phyloP scores from a whole-genome alignment of 2,797 vertebrate genomes.

The Anisognathus igniventris region DNA sequence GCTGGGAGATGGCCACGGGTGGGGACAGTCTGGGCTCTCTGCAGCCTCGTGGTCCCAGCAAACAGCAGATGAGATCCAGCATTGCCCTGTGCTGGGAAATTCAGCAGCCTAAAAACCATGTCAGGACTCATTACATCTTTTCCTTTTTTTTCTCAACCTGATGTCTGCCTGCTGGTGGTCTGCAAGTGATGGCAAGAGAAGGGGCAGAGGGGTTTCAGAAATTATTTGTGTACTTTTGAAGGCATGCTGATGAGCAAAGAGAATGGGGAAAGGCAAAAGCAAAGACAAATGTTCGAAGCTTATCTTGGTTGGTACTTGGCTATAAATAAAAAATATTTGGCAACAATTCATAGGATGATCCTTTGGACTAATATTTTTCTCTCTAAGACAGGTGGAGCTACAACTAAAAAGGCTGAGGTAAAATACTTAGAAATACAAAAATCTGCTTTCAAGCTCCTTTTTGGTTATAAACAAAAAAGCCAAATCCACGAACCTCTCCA shows the following conservation, averaged over 20 bases:
- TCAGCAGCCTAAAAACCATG: neutral
- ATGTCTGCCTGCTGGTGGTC: neutral
- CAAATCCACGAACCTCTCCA: neutral
- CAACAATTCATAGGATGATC: neutral
- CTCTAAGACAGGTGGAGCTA: neutral
- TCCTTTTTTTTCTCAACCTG: neutral
- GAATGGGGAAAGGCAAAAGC: neutral
- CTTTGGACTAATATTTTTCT: neutral
- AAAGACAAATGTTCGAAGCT: neutral
- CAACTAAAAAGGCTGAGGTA: neutral
- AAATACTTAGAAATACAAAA: neutral
- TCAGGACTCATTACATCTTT: neutral
- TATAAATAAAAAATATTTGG: neutral
- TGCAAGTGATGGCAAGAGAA: neutral
- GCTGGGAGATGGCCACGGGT: neutral
- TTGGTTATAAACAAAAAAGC: neutral
- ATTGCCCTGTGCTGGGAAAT: neutral
- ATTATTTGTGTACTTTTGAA: neutral
- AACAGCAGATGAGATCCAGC: neutral
- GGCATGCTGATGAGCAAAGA: neutral
- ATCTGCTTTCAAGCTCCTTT: neutral
- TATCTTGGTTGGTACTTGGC: neutral
- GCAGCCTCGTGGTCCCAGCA: neutral
- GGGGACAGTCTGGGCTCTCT: neutral
- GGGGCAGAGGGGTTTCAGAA: neutral